A percentile compares a stretch with the other conserved stretches of the same genome.
Evolutionary conservation across 1,140 invertebrate genomes (phyloP).

Genomic region (Agraylea sexmaculata): DNA sequence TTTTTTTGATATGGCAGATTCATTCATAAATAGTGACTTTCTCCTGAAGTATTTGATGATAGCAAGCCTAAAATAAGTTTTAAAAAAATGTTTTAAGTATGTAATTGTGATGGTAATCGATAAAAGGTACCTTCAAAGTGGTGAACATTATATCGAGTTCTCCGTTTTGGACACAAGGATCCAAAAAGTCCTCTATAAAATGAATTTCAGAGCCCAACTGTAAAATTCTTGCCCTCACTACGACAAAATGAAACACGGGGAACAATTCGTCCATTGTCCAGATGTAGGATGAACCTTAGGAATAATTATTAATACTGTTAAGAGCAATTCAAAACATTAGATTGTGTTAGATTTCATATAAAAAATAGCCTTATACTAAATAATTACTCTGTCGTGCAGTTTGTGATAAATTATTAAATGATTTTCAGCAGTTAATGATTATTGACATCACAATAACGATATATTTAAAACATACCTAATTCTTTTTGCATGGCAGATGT

Average conservation of each 20-base stretch:
- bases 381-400: too few species aligned
- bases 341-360: conserved; percentile 7
- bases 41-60: conserved; percentile 60
- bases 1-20: too few species aligned
- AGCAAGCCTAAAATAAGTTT: conserved; percentile 46
- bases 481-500: conserved; percentile 50
- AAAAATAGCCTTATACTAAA: too few species aligned
- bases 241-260: conserved; percentile 75
- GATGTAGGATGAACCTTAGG: conserved; percentile 43
- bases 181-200: conserved; percentile 75
- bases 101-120: neutral
- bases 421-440: too few species aligned
- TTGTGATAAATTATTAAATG: too few species aligned
- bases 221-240: conserved; percentile 65
- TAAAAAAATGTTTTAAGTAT: neutral
- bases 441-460: too few species aligned
- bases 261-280: conserved; percentile 82
- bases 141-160: conserved; percentile 79
- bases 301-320: neutral
- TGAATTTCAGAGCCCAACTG: conserved; percentile 77
- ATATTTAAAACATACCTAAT: conserved; percentile 34
- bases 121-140: conserved; percentile 53
- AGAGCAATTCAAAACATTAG: neutral
- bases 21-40: conserved; percentile 46
- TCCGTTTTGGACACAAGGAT: conserved; percentile 58